phyloP scores from a whole-genome alignment of 2,797 vertebrate species.

The Pseudochromis fuscus region DNA sequence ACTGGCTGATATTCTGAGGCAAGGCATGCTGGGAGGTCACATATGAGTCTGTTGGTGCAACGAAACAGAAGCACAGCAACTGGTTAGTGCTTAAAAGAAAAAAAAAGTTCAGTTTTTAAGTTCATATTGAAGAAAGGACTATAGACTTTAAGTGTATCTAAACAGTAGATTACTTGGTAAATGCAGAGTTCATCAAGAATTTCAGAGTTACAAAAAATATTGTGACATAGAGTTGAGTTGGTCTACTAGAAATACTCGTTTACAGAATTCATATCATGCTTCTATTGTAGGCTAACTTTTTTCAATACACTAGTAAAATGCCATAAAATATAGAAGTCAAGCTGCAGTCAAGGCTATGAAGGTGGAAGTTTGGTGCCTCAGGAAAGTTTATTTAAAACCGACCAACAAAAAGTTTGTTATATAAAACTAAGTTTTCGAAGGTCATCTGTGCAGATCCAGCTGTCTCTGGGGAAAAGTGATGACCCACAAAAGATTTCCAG shows the following conservation, averaged over 20 bases:
- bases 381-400: not conserved
- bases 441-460: not conserved
- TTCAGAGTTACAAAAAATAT: not conserved
- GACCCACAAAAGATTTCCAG: not conserved
- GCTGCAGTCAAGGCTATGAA: constrained; percentile 8
- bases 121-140: too few relatives aligned
- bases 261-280: not conserved
- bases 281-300: not conserved
- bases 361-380: not conserved
- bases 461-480: not conserved
- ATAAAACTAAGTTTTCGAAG: not conserved
- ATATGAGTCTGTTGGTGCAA: constrained; percentile 88
- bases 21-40: constrained; percentile 90
- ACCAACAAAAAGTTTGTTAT: not conserved
- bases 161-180: not conserved
- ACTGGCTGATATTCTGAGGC: constrained; percentile 91
- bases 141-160: not conserved
- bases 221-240: too few relatives aligned
- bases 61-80: constrained; percentile 35
- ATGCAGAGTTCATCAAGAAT: not conserved
- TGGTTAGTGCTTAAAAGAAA: too few relatives aligned
- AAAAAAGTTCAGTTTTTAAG: too few relatives aligned
- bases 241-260: too few relatives aligned
- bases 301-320: constrained; percentile 16
- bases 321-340: constrained; percentile 27